Percentiles rank a stretch among this genome's conserved stretches.
phyloP scores from a whole-genome alignment of 2,797 vertebrate genomes.

The Morus bassanus region DNA sequence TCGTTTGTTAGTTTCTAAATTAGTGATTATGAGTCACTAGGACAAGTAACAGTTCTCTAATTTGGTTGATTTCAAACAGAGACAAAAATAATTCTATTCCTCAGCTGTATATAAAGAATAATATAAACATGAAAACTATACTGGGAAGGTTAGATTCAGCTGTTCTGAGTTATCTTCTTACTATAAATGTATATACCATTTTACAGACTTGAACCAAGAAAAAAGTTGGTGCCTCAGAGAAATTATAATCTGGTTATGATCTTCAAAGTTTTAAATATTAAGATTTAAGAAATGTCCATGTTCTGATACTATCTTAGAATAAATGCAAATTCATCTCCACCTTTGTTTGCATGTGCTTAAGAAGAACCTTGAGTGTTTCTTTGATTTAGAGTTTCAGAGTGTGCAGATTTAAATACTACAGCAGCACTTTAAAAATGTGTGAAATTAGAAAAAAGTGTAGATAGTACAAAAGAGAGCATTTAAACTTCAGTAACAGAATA shows the following conservation, averaged over 20 bases:
- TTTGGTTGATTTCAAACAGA: neutral
- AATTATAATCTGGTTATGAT: neutral
- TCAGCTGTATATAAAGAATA: constrained; percentile 3
- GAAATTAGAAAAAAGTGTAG: neutral
- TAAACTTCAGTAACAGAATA: neutral
- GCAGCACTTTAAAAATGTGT: neutral
- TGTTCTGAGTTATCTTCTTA: neutral
- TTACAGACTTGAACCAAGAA: neutral
- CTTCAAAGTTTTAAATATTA: neutral
- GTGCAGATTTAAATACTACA: fast-evolving
- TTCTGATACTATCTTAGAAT: neutral
- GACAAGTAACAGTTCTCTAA: neutral
- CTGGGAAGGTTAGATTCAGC: neutral
- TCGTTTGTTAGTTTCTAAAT: neutral
- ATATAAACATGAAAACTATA: neutral
- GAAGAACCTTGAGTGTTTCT: neutral
- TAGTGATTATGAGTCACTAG: neutral
- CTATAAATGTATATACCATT: neutral
- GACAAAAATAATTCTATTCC: neutral
- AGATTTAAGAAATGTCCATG: neutral
- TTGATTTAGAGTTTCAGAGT: neutral
- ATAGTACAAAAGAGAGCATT: neutral
- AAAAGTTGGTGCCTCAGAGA: neutral
- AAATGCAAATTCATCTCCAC: neutral
- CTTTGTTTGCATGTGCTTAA: neutral